phyloP scores from a whole-genome alignment of 2,797 vertebrate genomes.

The Zenarchopterus dispar region DNA sequence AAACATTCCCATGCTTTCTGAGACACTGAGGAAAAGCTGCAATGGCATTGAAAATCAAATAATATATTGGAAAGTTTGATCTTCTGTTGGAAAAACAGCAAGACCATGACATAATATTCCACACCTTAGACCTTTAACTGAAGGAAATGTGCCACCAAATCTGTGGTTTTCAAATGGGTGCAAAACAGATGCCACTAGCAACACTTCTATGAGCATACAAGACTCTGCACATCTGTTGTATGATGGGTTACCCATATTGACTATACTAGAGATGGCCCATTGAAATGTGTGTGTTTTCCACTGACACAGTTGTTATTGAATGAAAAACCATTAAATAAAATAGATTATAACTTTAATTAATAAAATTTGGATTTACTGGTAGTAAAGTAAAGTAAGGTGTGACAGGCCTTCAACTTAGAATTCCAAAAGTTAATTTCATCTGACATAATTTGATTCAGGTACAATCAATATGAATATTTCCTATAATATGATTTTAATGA shows the following conservation, averaged over 20 bases:
- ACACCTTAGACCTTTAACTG: conserved; percentile 3
- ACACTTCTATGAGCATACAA: conserved; percentile 20
- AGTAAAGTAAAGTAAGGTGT: no score
- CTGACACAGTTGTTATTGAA: not conserved
- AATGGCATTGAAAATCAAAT: conserved; percentile 15
- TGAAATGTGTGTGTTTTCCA: not conserved
- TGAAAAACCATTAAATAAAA: not conserved
- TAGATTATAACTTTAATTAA: no score
- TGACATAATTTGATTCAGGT: no score
- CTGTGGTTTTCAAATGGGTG: not conserved
- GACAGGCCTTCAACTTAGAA: no score
- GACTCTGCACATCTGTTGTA: not conserved
- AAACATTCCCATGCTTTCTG: conserved; percentile 1
- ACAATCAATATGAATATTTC: no score
- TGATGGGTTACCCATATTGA: conserved; percentile 1
- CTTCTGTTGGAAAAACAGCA: conserved; percentile 38
- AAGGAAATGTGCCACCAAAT: conserved; percentile 8
- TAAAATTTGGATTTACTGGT: no score
- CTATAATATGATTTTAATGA: not conserved
- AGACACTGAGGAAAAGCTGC: conserved; percentile 19
- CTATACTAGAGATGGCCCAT: not conserved
- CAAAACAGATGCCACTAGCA: conserved; percentile 8
- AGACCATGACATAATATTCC: conserved; percentile 18
- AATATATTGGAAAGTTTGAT: conserved; percentile 19
- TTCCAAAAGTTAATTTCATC: not conserved